Base-by-base conservation (phyloP, 2,113 vertebrate species). In the Grammomys dolichurus region DNA sequence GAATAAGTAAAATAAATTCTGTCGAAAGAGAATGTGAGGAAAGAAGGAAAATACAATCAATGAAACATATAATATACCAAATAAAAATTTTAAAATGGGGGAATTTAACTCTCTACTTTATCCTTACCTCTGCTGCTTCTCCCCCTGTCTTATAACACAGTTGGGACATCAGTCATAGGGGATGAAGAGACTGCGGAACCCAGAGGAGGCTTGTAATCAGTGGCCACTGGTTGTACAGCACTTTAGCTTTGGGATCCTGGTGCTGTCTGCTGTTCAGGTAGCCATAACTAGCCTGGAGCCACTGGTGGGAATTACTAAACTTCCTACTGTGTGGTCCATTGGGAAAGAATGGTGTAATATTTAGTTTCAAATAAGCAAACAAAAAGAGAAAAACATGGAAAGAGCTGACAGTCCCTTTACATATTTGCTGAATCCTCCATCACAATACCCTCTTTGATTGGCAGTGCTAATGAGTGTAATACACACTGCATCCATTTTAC, bases 361-460 rank as follows among this genome's bases (percentile, higher is more conserved):
- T 91, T 76, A 56, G 24, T 77, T 76, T 86, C 54, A 96, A 93
- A 72, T 28, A 88, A 81, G 43, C 70, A 77, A 76, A 36, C 40
- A 48, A n/a, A 33, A 84, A 85, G 89, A 93, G 58, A 69, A 81
- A 58, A 76, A 46, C 75, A 19, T 82, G 17, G 51, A 89, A 54
- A 46, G 46, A 88, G 58, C n/a, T 67, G 40, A 31, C 28, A 73
- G 5, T n/a, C 43, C 73, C 48, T 88, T 43, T 28, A 48, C 36
- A 75, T 14, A 7, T 87, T n/a, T 28, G 7, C 46, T 33, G 24
- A 72, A 22, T 73, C n/a, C 51, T 80, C 63, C 10, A 46, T 88
- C 31, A 13, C 60, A 63, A 26, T 16, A 20, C 94, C 60, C 51
- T 84, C 60, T 91, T 89, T 77, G 19, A 13, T n/a, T 48, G 67